Evolutionary conservation across 2,113 vertebrate genomes (phyloP).

Genomic region (Notarius lentiginosus): DNA sequence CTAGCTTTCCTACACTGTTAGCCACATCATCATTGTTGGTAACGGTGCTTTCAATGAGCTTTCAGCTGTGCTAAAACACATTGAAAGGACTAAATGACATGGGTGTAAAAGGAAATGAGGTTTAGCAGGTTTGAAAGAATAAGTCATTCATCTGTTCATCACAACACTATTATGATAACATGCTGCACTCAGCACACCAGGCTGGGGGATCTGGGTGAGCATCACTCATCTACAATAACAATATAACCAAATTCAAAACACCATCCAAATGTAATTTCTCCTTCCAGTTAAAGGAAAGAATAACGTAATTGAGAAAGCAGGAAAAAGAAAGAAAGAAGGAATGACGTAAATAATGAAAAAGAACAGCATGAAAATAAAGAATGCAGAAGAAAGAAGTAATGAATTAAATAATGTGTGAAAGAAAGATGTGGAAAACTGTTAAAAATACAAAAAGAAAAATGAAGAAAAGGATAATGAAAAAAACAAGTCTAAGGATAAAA

Average conservation of each 20-base stretch:
- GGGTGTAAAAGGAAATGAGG: neutral
- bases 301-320: conserved; percentile 55
- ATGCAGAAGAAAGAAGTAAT: neutral
- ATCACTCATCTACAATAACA: conserved; percentile 36
- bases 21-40: neutral
- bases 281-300: conserved; percentile 31
- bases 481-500: neutral
- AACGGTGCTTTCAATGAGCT: neutral
- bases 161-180: conserved; percentile 66
- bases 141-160: conserved; percentile 52
- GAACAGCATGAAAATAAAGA: conserved; percentile 22
- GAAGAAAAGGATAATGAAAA: neutral
- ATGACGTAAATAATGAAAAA: conserved; percentile 36
- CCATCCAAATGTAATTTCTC: conserved; percentile 59
- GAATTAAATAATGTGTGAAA: neutral
- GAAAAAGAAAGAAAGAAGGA: conserved; percentile 46
- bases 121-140: conserved; percentile 26
- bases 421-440: neutral
- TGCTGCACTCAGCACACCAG: conserved; percentile 57
- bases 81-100: neutral
- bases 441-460: neutral
- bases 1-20: neutral
- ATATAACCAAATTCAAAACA: conserved; percentile 61
- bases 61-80: neutral
- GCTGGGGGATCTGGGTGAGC: neutral